Percentiles rank a stretch among this genome's conserved stretches.
Evolutionary conservation across 2,113 vertebrate species (phyloP).

Genomic region (Callipepla californica): DNA sequence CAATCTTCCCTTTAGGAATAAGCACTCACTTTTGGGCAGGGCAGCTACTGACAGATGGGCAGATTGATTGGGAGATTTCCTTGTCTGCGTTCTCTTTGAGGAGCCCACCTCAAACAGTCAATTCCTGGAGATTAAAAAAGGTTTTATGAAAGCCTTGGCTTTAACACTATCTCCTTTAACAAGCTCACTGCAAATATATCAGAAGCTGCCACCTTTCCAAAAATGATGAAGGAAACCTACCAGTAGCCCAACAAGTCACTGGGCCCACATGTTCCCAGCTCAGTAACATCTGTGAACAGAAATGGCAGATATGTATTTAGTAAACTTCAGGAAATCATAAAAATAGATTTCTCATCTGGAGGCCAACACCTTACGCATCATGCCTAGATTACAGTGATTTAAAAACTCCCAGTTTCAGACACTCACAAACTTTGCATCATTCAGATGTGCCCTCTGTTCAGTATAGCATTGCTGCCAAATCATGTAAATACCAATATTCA

Average conservation of each 20-base stretch:
- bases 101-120: not conserved
- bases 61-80: not conserved
- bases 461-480: not conserved
- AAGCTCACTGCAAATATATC: not conserved
- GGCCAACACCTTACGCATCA: not conserved
- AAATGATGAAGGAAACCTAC: not conserved
- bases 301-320: not conserved
- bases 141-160: not conserved
- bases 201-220: not conserved
- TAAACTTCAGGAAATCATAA: constrained; percentile 6
- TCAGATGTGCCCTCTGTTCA: fast-evolving
- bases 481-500: not conserved
- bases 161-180: constrained; percentile 20
- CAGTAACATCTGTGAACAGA: not conserved
- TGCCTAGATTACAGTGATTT: not conserved
- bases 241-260: not conserved
- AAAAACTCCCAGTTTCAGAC: not conserved
- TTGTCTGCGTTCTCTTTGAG: not conserved
- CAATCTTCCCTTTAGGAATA: not conserved
- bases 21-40: not conserved
- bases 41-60: not conserved
- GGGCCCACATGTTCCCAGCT: fast-evolving
- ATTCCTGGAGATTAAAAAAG: not conserved
- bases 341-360: not conserved
- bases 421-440: not conserved